Conservation (phyloP, 2,113 vertebrate species). For the Capra hircus region DNA sequence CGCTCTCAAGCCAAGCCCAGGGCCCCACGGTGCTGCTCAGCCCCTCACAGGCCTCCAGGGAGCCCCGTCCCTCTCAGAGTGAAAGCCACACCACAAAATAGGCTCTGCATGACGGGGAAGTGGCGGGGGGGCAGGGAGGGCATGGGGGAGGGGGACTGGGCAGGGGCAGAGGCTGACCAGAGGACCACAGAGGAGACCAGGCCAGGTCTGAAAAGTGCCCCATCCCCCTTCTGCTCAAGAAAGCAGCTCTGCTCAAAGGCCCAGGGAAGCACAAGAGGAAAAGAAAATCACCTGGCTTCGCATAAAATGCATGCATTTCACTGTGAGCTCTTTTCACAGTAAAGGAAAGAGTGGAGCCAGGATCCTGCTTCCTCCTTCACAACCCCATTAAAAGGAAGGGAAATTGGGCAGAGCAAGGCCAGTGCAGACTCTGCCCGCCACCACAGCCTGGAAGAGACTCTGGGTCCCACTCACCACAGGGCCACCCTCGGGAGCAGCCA, state of each 20-base stretch:
- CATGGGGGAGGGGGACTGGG: background rate
- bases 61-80: background rate
- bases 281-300: background rate
- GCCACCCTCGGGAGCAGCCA: background rate
- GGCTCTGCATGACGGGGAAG: background rate
- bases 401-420: background rate
- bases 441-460: rapidly evolving
- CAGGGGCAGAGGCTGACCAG: background rate
- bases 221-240: background rate
- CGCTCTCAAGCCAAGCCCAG: background rate
- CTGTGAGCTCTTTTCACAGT: background rate
- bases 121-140: rapidly evolving
- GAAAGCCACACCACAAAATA: background rate
- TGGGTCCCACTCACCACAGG: background rate
- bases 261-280: rapidly evolving
- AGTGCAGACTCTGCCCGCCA: rapidly evolving
- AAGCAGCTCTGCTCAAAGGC: background rate
- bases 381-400: rapidly evolving
- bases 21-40: rapidly evolving
- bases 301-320: background rate
- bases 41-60: background rate
- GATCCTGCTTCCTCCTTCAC: rapidly evolving
- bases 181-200: background rate
- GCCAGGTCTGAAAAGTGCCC: rapidly evolving
- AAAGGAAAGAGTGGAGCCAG: rapidly evolving